These are phyloP conservation scores for Scomber colias DNA, from an alignment of 2,113 vertebrate genomes.

Conservation along the genomic window DNA sequence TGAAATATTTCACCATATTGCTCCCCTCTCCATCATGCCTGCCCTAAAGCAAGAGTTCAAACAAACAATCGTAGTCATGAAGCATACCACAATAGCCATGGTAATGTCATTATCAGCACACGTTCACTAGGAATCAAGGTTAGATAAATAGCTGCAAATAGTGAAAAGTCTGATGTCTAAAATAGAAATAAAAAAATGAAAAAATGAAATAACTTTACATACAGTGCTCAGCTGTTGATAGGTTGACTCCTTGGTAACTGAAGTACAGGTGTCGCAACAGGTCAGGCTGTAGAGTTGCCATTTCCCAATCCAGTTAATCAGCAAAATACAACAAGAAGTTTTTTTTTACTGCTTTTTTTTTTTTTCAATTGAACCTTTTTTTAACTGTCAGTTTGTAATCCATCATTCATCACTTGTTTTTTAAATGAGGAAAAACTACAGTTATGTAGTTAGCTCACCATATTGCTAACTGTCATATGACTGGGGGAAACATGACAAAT, in stretches of 20 bases:
- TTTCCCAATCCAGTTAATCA: background rate
- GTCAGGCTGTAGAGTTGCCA: background rate
- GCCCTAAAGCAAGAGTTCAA: slow-evolving; percentile 64
- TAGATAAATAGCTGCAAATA: slow-evolving; percentile 34
- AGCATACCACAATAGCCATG: slow-evolving; percentile 62
- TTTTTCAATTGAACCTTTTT: too few species aligned
- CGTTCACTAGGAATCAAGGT: slow-evolving; percentile 24
- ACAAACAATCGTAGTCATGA: slow-evolving; percentile 63
- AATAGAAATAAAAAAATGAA: slow-evolving; percentile 4
- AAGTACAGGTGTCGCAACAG: background rate
- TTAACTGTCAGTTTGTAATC: background rate
- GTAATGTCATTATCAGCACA: slow-evolving; percentile 76
- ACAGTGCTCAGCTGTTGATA: background rate
- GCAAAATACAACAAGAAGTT: background rate
- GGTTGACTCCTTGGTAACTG: background rate
- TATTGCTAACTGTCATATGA: slow-evolving; percentile 22
- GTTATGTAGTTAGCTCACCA: background rate
- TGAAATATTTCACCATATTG: slow-evolving; percentile 61
- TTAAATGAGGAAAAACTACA: slow-evolving; percentile 3
- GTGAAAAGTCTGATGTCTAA: slow-evolving; percentile 13
- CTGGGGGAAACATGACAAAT: slow-evolving; percentile 34
- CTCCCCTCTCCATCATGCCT: slow-evolving; percentile 59
- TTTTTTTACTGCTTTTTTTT: too few species aligned
- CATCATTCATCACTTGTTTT: background rate
- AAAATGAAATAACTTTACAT: background rate